Conservation (phyloP, 1,140 invertebrate species). For the Pseudomyrmex sp. region DNA sequence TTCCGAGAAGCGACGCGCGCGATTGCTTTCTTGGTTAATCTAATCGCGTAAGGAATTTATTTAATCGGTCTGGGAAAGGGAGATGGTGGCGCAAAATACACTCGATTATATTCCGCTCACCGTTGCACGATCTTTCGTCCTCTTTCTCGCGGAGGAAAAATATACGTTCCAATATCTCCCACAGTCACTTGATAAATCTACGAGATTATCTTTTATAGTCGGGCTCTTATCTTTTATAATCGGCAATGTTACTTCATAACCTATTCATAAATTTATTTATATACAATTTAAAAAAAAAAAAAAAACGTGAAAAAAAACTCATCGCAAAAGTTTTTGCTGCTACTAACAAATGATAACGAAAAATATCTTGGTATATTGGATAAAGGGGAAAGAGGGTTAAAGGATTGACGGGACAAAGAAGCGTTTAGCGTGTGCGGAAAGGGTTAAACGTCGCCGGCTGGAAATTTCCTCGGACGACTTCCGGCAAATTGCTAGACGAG, state of each 20-base stretch:
- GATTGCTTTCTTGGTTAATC: conserved; percentile 42
- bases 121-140: background rate
- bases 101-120: conserved; percentile 15
- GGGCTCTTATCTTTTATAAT: too few relatives aligned
- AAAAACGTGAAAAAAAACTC: too few relatives aligned
- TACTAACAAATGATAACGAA: background rate
- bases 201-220: too few relatives aligned
- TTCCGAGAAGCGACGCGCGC: conserved; percentile 27
- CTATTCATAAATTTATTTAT: too few relatives aligned
- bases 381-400: background rate
- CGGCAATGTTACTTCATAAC: too few relatives aligned
- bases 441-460: conserved; percentile 18
- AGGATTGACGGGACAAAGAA: background rate
- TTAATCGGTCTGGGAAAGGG: conserved; percentile 23
- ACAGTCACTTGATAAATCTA: background rate
- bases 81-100: background rate
- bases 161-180: too few relatives aligned
- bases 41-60: conserved; percentile 51
- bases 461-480: conserved; percentile 41
- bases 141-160: too few relatives aligned
- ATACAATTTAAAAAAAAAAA: too few relatives aligned
- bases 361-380: background rate
- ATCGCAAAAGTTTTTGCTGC: too few relatives aligned
- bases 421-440: conserved; percentile 4
- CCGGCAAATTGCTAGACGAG: conserved; percentile 43